Percentiles rank a stretch among this genome's conserved stretches.
Conservation (phyloP, 2,888 invertebrate species). For the Willowsia nigromaculata region DNA sequence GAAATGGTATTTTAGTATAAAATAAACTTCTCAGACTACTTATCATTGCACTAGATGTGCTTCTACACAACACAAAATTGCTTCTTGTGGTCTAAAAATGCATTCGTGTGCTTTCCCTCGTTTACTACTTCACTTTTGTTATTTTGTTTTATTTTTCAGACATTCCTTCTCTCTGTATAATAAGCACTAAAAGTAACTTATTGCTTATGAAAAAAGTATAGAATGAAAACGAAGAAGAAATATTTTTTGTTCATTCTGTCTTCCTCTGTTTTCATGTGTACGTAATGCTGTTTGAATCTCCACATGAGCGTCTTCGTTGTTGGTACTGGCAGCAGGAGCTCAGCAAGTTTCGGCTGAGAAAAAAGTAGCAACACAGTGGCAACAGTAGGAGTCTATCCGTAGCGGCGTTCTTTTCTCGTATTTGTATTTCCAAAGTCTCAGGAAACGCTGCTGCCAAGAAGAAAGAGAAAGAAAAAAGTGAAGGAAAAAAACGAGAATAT, state of each 20-base stretch:
- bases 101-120: background rate
- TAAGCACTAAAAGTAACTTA: background rate
- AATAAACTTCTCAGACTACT: background rate
- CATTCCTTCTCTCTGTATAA: background rate
- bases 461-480: constrained; percentile 1
- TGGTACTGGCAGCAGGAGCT: constrained; percentile 25
- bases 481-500: background rate
- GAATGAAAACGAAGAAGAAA: constrained; percentile 19
- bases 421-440: constrained; percentile 26
- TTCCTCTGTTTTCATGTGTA: constrained; percentile 1
- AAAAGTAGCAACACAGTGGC: background rate
- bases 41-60: constrained; percentile 2
- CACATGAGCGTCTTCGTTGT: background rate
- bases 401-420: constrained; percentile 11
- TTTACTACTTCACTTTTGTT: background rate
- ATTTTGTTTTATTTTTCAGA: background rate
- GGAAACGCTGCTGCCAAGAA: constrained; percentile 60
- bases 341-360: background rate
- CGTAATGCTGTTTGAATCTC: constrained; percentile 44
- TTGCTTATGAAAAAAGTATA: constrained; percentile 2
- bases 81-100: constrained; percentile 56
- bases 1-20: background rate
- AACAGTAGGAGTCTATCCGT: constrained; percentile 3
- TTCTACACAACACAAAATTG: constrained; percentile 5
- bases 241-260: constrained; percentile 30